Evolutionary conservation across 2,888 invertebrate species (phyloP).

Genomic region (Netelia melanura): DNA sequence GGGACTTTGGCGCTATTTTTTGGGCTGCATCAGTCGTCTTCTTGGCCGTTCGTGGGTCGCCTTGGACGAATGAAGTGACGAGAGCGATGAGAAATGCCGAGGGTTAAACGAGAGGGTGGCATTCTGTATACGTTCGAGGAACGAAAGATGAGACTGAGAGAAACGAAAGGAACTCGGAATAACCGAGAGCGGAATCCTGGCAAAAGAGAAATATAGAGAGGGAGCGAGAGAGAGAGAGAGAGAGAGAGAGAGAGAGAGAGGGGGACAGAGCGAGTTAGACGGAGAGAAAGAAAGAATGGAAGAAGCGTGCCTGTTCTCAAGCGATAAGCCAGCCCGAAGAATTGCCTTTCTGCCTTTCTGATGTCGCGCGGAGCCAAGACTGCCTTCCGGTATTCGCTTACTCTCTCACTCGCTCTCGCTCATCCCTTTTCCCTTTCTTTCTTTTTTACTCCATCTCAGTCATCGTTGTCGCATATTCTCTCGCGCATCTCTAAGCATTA

Average conservation of each 20-base stretch:
- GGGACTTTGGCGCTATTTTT: constrained; percentile 15
- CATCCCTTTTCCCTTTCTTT: constrained; percentile 13
- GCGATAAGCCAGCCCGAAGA: constrained; percentile 82
- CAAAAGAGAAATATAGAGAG: constrained; percentile 55
- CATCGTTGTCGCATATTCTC: constrained; percentile 52
- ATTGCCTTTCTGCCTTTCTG: constrained; percentile 73
- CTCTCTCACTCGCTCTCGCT: constrained; percentile 36
- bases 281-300: constrained; percentile 65
- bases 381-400: constrained; percentile 59
- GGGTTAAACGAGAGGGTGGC: constrained; percentile 44
- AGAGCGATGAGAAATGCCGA: constrained; percentile 41
- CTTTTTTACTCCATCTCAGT: constrained; percentile 69
- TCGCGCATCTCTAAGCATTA: constrained; percentile 47
- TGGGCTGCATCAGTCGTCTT: constrained; percentile 53
- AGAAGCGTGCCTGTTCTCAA: constrained; percentile 78
- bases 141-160: constrained; percentile 67
- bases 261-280: constrained; percentile 55
- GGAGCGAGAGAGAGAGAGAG: constrained; percentile 60
- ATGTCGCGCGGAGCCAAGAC: constrained; percentile 63
- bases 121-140: constrained; percentile 72
- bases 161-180: constrained; percentile 68
- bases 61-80: constrained; percentile 55
- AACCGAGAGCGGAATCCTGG: constrained; percentile 55
- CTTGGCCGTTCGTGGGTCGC: constrained; percentile 67
- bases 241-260: constrained; percentile 54